Conservation (phyloP, 2,113 vertebrate species). For the Elephas maximus region DNA sequence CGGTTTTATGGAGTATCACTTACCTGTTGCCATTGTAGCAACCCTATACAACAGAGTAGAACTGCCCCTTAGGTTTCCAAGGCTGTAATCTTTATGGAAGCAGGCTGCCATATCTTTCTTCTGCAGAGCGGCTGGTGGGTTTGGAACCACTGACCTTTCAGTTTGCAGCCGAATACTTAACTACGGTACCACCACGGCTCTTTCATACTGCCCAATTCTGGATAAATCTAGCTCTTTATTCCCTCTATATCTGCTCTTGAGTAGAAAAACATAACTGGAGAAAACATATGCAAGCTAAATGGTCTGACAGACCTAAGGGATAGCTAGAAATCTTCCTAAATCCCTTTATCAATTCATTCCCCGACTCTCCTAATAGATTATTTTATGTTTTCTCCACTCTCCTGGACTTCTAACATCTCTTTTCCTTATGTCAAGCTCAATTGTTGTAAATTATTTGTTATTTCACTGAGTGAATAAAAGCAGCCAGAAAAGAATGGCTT, state of each 20-base stretch:
- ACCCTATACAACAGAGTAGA: no score
- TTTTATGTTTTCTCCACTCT: not conserved
- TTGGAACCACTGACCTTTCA: no score
- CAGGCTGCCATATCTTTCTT: no score
- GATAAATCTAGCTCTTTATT: not conserved
- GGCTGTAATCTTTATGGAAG: no score
- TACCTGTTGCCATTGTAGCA: not conserved
- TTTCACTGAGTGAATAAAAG: not conserved
- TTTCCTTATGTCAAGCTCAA: not conserved
- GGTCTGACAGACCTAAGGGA: not conserved
- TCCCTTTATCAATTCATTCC: not conserved
- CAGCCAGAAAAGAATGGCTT: not conserved
- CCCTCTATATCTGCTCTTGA: not conserved
- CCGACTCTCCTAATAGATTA: not conserved
- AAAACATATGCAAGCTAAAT: not conserved
- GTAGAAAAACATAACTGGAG: not conserved
- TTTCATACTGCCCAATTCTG: not conserved
- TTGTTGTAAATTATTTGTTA: constrained; percentile 4
- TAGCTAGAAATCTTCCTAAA: not conserved
- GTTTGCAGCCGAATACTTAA: no score
- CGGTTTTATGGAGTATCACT: not conserved
- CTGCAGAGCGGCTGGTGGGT: no score
- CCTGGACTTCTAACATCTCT: not conserved
- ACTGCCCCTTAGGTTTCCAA: no score
- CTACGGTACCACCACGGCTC: no score